Evolutionary conservation across 2,888 invertebrate species (phyloP), one percentile per base, ranked within the genome.

Genomic region (Eupithecia tripunctaria): DNA sequence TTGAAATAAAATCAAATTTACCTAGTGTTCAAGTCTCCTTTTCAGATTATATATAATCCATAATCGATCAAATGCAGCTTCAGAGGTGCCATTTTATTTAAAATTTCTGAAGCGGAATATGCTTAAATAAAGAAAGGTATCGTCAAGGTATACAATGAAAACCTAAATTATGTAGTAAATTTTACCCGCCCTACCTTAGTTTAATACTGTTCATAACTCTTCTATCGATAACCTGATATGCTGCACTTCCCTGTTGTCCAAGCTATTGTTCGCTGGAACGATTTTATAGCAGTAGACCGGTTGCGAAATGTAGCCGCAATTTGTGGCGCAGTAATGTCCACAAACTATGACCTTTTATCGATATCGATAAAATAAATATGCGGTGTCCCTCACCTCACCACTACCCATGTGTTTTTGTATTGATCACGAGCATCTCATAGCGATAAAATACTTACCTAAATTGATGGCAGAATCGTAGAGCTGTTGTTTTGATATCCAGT

Each of bases 171-270:
- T 56, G 56, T 25, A 25, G 3, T 56, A 29, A 15, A 3, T 67
- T 47, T 6, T 56, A 60, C 51, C 21, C 38, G 32, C 68, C 68
- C 25, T 69, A 63, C 15, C 43, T 56, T 69, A 64, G 71, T 71
- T 69, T 63, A 67, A 27, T 62, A 63, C 63, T 60, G 68, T 65
- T 38, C 59, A 71, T 21, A 62, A 32, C 65, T 67, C 64, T 77
- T 69, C 79, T 72, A 78, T 79, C 78, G 78, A 79, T 79, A 80
- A 80, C 78, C 80, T 71, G 80, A 80, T 78, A 78, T 76, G 72
- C 70, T 71, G 78, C 78, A 80, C 80, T 81, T 80, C 81, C 81
- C 79, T 75, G 79, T 80, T 79, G 80, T 79, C 78, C 78, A 41
- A 76, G 79, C 80, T 78, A 80, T 81, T 81, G 81, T 81, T 79